Evolutionary conservation across 2,888 invertebrate species (phyloP).

Genomic region (Lithosia quadra): DNA sequence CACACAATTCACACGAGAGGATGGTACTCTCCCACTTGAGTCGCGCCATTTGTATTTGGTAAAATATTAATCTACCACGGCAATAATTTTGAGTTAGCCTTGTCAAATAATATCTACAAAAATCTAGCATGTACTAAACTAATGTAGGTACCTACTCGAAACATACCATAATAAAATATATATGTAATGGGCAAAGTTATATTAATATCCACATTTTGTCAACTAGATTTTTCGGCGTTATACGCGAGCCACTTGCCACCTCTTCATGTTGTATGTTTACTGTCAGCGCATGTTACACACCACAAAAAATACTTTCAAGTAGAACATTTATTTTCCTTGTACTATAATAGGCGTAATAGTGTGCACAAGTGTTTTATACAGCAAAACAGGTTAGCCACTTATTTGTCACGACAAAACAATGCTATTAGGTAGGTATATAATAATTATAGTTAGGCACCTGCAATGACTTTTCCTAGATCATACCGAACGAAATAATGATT

Average conservation of each 20-base stretch:
- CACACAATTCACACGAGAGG: no score
- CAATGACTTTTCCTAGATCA: no score
- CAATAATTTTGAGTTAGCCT: not conserved
- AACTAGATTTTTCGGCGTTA: not conserved
- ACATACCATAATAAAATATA: no score
- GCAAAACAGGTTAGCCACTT: constrained; percentile 1
- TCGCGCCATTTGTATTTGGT: no score
- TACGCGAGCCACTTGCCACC: not conserved
- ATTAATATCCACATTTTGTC: no score
- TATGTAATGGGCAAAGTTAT: no score
- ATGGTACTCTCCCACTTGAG: no score
- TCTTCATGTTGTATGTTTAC: not conserved
- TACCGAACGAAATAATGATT: no score
- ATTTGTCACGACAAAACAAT: not conserved
- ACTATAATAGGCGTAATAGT: not conserved
- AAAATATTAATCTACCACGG: not conserved
- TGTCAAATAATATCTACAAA: not conserved
- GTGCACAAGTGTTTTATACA: not conserved
- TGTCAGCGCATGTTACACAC: not conserved
- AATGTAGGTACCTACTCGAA: no score
- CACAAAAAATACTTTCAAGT: not conserved
- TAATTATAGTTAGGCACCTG: no score
- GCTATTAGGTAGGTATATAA: not conserved
- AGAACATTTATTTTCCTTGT: not conserved
- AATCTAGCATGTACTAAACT: no score